Evolutionary conservation across 2,113 vertebrate genomes (phyloP), one percentile per base, ranked within the genome.

Genomic region (Hemibagrus wyckioides): DNA sequence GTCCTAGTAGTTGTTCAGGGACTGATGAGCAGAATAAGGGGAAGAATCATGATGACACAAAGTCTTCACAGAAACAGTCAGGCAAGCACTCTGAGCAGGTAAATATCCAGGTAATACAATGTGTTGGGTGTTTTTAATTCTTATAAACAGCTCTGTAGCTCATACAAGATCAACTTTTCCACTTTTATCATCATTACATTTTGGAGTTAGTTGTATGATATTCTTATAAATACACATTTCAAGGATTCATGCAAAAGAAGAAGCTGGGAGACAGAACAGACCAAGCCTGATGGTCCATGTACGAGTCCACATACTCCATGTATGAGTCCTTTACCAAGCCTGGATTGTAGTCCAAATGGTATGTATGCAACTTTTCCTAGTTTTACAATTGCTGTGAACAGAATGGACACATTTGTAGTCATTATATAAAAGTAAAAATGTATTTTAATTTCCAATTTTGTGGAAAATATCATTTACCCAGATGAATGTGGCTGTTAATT

Each of bases 241-340:
- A 91, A 94, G 89, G 93, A 94, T 83, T 92, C 94, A 90, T 87
- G 86, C 67, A 94, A 90, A 92, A 93, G 94, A 90, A 96, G 93
- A 91, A 89, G 84, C 90, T 93, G 93, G 67, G 92, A 92, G 85
- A 77, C 87, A 44, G 90, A 84, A 77, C 91, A 89, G 28, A 8
- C 50, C 25, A 61, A 21, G 65, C 2, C 39, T 30, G 39, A 75
- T 48, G 25, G 65, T 73, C 61, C 63, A 28, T 28, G 36, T 73
- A 41, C 36, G 21, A 25, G 39, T 75, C 71, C 71, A 65, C 96
- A 95, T 86, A 94, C 93, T 88, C 79, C 93, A 59, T 79, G 87
- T 92, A 95, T 94, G 94, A 94, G 91, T 92, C 71, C 86, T 85
- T 86, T 89, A n/a, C 90, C 91, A 87, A 87, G 52, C n/a, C 83